Evolutionary conservation across 2,888 invertebrate species (phyloP), one percentile per base, ranked within the genome.

Genomic region (Phragmatobia fuliginosa): DNA sequence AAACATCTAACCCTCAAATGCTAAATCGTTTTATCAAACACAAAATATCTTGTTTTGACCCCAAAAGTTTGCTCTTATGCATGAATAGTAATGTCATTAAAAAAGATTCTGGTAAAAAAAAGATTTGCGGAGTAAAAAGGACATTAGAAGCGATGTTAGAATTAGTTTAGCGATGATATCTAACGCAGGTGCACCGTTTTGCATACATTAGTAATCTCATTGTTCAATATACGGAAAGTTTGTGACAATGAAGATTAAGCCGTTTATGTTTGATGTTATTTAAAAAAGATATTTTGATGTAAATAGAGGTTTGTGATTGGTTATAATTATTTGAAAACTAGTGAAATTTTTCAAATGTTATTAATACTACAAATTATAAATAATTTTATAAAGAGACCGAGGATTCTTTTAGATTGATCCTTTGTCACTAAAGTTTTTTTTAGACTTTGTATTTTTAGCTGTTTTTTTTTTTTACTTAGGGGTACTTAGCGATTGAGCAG

Each of bases 101-200:
- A 64, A 64, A 67, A 61, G 56, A 32, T 64, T 56, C 56, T 32
- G 38, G 25, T 25, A 21, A 36, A 61, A 71, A 71, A 65, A 72
- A 68, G 41, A 65, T 64, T 41, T 45, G 14, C 56, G 11, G 33
- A 66, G 63, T 52, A 32, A 64, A 73, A 72, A 65, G 66, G 21
- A 45, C 68, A 79, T 78, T 81, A 80, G 77, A 76, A 79, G 71
- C 73, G 70, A 76, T 81, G 82, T 90, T 91, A 90, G 90, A 88
- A 83, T 73, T 72, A 76, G 71, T 75, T 82, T 79, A 80, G 84
- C 56, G 81, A 82, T 81, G 21, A 10, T 70, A 82, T 82, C 82
- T 68, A 66, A 70, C 68, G 62, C 82, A 89, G 88, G 89, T 89
- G 89, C 84, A 86, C 21, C 69, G 72, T 77, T 87, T 86, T 85